Conservation (phyloP, 2,113 vertebrate genomes). For the Candoia aspera region DNA sequence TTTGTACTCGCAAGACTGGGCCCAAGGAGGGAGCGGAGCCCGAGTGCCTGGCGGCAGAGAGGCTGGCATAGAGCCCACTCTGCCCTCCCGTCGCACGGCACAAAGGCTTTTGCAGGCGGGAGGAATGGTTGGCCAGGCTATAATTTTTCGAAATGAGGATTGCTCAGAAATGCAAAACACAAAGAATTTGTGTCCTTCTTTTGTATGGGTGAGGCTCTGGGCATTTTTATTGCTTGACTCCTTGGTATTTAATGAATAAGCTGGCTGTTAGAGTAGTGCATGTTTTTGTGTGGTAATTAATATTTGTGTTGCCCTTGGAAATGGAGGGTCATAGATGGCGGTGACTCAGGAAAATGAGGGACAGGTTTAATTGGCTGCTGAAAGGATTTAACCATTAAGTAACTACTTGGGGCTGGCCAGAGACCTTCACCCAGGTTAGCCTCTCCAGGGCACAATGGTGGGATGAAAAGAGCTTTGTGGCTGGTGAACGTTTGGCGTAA, state of each 20-base stretch:
- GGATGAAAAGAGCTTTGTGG: too few species aligned
- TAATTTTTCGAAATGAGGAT: background rate
- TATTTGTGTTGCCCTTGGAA: conserved; percentile 47
- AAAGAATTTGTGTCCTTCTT: background rate
- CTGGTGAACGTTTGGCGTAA: background rate
- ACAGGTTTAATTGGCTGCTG: background rate
- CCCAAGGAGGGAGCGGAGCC: background rate
- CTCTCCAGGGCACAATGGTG: background rate
- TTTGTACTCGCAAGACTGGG: too few species aligned
- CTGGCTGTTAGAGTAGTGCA: conserved; percentile 47
- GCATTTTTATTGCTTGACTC: conserved; percentile 50
- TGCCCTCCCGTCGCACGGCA: background rate
- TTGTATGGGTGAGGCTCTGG: background rate
- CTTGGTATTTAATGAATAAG: conserved; percentile 50
- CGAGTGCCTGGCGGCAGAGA: background rate
- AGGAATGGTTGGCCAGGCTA: background rate
- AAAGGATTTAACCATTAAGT: background rate
- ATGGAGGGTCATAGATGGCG: conserved; percentile 18
- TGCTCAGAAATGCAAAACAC: background rate
- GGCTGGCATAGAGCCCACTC: background rate
- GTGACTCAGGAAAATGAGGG: conserved; percentile 8
- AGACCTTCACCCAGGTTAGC: background rate
- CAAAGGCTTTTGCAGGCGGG: background rate
- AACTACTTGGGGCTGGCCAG: background rate
- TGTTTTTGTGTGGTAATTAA: conserved; percentile 31